Base-by-base conservation (phyloP, 2,113 vertebrate species). In the Speoplatyrhinus poulsoni region DNA sequence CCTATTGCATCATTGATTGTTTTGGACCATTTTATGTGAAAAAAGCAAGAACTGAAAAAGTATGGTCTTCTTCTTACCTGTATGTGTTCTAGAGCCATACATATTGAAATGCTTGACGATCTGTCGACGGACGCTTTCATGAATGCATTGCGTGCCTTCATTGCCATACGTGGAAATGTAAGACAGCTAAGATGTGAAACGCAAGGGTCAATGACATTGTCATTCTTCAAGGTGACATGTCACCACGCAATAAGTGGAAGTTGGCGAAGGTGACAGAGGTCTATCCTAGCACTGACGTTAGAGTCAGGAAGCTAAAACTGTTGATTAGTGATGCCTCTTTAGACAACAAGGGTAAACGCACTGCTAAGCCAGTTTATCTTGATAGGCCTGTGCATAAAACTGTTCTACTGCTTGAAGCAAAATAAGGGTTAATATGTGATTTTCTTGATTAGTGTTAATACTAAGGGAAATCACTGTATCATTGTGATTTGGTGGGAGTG, bases 101-200 rank as follows among this genome's bases (percentile, higher is more conserved):
- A 71, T 47, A 71, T 71, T n/a, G 69, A 71, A 54, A 64, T 71
- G 69, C 69, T 71, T 46, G 69, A 71, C 64, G 69, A 71, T 13
- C 47, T 64, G 8, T 53, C 60, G 15, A 71, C 69, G 32, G 60
- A 71, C 41, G 60, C 69, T 13, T 64, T 71, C 12, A 71, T 71
- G 17, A 70, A 70, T 63, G 57, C 57, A 26, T 16, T 63, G 19
- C 69, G 69, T 59, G 60, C 33, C n/a, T 70, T 70, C 60, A 71
- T 71, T 13, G 69, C 69, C 4, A 54, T 71, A 64, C 33, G 69
- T 17, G 49, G 60, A 19, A 6, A 32, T 49, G 59, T 71, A 46
- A 33, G 62, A 26, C 59, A 63, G 57, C 12, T 71, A 10, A 61
- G 60, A 48, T 62, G 10, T 66, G 66, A 66, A 62, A 70, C 54